These are phyloP conservation scores for Crotalus viridis DNA, from an alignment of 2,113 vertebrate genomes.

Conservation along the genomic window DNA sequence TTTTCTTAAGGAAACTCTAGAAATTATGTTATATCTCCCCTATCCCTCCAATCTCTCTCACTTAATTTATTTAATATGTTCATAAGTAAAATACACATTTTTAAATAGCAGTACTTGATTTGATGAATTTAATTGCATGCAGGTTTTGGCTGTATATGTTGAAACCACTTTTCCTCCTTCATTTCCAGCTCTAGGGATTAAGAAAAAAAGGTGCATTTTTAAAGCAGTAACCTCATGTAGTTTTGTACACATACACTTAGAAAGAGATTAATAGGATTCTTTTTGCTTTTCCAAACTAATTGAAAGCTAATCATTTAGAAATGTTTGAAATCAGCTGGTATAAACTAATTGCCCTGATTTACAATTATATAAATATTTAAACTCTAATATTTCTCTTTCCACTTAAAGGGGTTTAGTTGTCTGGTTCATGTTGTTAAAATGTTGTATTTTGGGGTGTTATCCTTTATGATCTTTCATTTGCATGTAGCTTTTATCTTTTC, in stretches of 20 bases:
- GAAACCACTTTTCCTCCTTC: neutral
- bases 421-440: constrained; percentile 57
- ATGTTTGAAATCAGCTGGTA: constrained; percentile 54
- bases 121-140: constrained; percentile 61
- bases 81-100: constrained; percentile 42
- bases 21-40: neutral
- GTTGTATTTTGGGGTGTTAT: constrained; percentile 37
- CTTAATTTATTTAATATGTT: neutral
- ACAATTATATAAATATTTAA: constrained; percentile 47
- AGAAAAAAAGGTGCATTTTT: constrained; percentile 52
- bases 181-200: constrained; percentile 43
- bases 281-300: constrained; percentile 48
- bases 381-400: constrained; percentile 36
- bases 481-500: neutral
- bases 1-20: neutral
- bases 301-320: constrained; percentile 49
- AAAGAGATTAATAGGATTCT: constrained; percentile 41
- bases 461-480: neutral
- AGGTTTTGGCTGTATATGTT: constrained; percentile 46
- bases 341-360: constrained; percentile 44
- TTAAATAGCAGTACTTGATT: constrained; percentile 50
- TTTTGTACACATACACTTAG: neutral
- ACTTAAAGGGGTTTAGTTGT: constrained; percentile 52
- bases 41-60: constrained; percentile 21
- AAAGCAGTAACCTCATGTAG: constrained; percentile 22